Percentiles rank a stretch among this genome's conserved stretches.
phyloP scores from a whole-genome alignment of 2,888 invertebrate genomes.

The Aphodius sticticus region DNA sequence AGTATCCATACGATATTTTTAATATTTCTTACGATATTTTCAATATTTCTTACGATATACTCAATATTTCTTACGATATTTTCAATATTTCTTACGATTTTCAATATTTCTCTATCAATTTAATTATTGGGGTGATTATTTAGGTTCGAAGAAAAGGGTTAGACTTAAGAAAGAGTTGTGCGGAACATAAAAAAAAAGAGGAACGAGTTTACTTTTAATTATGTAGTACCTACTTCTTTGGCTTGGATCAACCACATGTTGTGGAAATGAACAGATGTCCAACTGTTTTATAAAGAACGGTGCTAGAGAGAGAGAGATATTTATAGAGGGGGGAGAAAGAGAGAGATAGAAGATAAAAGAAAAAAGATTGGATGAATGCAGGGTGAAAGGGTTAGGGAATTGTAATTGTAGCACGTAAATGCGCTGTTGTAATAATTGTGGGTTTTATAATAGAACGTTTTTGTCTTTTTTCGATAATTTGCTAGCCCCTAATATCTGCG shows the following conservation, averaged over 20 bases:
- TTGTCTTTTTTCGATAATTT: constrained; percentile 10
- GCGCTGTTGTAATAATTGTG: constrained; percentile 8
- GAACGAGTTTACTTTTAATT: not conserved
- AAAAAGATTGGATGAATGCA: constrained; percentile 10
- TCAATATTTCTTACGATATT: no score
- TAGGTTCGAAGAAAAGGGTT: not conserved
- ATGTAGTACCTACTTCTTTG: not conserved
- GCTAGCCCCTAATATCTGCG: not conserved
- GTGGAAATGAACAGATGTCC: constrained; percentile 4
- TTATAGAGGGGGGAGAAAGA: no score
- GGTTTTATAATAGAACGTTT: not conserved
- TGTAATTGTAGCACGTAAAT: not conserved
- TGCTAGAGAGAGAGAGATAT: not conserved
- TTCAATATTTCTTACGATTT: no score
- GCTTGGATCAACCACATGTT: not conserved
- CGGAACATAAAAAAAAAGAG: constrained; percentile 24
- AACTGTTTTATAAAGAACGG: not conserved
- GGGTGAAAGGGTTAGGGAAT: not conserved
- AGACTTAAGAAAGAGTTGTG: not conserved
- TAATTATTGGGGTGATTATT: not conserved
- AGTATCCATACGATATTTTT: no score
- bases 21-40: no score
- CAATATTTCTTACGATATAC: no score
- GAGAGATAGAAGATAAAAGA: not conserved
- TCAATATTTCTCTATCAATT: not conserved